Evolutionary conservation across 1,140 invertebrate species (phyloP).

Genomic region (Eriocheir sinensis): DNA sequence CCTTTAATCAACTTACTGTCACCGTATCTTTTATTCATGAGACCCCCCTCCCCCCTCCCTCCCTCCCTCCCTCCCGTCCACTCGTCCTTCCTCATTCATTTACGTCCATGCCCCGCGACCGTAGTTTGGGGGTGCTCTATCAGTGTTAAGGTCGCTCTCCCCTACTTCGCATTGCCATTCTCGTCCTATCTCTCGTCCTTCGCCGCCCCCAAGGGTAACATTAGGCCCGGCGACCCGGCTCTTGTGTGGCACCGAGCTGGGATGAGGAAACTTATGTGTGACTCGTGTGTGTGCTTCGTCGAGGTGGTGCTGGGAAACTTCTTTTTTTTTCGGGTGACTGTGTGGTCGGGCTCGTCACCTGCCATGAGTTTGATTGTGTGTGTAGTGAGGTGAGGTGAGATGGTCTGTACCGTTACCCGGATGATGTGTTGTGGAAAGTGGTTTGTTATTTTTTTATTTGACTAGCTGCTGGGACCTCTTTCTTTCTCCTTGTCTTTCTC

Average conservation of each 20-base stretch:
- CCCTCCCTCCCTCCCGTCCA: not conserved
- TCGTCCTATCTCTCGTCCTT: not conserved
- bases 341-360: too few relatives aligned
- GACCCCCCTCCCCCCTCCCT: not conserved
- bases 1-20: not conserved
- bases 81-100: not conserved
- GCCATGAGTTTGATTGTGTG: too few relatives aligned
- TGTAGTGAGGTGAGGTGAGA: too few relatives aligned
- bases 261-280: not conserved
- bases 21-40: not conserved
- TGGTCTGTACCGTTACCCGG: too few relatives aligned
- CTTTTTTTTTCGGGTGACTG: too few relatives aligned
- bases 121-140: too few relatives aligned
- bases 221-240: not conserved
- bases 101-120: not conserved
- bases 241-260: not conserved
- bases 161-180: not conserved
- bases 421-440: not conserved
- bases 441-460: not conserved
- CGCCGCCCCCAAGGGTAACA: not conserved
- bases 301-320: too few relatives aligned
- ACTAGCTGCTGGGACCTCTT: not conserved
- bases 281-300: too few relatives aligned
- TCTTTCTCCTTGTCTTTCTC: slow-evolving; percentile 9
- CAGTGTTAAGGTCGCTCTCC: not conserved